Evolutionary conservation across 2,113 vertebrate genomes (phyloP).

Genomic region (Rallus limicola): DNA sequence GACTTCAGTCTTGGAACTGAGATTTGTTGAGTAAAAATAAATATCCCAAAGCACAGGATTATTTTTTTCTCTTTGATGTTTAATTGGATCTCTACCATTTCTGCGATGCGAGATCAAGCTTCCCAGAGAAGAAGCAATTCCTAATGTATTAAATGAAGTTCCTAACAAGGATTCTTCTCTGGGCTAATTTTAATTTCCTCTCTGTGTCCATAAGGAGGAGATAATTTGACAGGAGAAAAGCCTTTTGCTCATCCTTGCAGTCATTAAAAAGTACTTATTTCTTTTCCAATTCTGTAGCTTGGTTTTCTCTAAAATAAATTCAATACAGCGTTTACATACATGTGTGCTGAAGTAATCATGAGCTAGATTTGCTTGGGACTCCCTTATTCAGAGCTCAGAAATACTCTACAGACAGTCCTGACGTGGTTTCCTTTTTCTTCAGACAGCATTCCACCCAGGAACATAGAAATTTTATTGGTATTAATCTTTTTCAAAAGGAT

Average conservation of each 20-base stretch:
- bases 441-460: neutral
- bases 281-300: conserved; percentile 49
- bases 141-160: conserved; percentile 46
- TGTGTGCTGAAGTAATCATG: conserved; percentile 11
- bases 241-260: conserved; percentile 43
- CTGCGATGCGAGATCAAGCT: conserved; percentile 49
- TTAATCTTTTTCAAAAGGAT: neutral
- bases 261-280: conserved; percentile 64
- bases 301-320: conserved; percentile 54
- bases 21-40: conserved; percentile 63
- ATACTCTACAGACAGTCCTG: neutral
- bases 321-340: conserved; percentile 54
- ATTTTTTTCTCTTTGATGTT: conserved; percentile 60
- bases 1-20: conserved; percentile 6
- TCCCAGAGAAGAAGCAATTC: conserved; percentile 61
- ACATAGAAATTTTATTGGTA: neutral
- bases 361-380: neutral
- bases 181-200: conserved; percentile 56
- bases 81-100: conserved; percentile 72
- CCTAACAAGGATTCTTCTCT: conserved; percentile 42
- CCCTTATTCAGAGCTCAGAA: neutral
- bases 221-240: conserved; percentile 57
- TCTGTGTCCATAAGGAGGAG: conserved; percentile 41
- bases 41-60: conserved; percentile 36
- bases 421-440: neutral